These are phyloP conservation scores for Nesidiocoris tenuis DNA, from an alignment of 2,888 invertebrate genomes.

Conservation along the genomic window DNA sequence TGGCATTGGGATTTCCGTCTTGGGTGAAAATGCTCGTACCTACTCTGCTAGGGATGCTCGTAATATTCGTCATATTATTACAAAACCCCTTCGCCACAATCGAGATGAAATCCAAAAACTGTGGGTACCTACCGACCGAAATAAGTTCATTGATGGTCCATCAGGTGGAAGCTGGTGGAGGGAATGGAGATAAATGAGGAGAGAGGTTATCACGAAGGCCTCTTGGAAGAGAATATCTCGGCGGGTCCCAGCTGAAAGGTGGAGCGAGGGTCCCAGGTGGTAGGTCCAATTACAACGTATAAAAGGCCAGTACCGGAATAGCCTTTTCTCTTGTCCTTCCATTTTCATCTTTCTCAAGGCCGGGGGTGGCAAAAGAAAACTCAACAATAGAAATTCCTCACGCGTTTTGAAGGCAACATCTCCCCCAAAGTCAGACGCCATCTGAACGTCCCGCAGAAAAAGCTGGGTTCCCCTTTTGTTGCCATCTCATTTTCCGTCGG, in stretches of 20 bases:
- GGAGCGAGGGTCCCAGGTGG: background rate
- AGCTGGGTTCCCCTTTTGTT: conserved; percentile 8
- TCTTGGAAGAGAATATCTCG: background rate
- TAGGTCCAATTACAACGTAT: background rate
- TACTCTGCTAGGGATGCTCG: too few relatives aligned
- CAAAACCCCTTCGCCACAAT: too few relatives aligned
- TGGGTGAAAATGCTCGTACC: too few relatives aligned
- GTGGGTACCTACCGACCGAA: too few relatives aligned
- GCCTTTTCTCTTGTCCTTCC: background rate
- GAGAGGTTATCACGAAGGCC: background rate
- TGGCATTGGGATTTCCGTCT: too few relatives aligned
- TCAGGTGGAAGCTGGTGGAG: too few relatives aligned
- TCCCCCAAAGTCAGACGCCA: background rate
- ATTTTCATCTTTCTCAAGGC: background rate
- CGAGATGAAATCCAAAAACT: too few relatives aligned
- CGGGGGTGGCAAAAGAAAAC: conserved; percentile 15
- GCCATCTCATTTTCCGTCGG: conserved; percentile 6
- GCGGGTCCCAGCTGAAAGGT: too few relatives aligned
- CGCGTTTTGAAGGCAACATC: conserved; percentile 7
- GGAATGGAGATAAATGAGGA: background rate
- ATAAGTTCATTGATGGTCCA: too few relatives aligned
- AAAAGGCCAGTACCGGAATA: background rate
- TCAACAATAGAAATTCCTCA: conserved; percentile 26
- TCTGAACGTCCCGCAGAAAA: background rate
- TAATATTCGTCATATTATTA: too few relatives aligned